Percentiles rank a stretch among this genome's conserved stretches.
phyloP scores from a whole-genome alignment of 2,888 invertebrate species.

The Limnephilus rhombicus region DNA sequence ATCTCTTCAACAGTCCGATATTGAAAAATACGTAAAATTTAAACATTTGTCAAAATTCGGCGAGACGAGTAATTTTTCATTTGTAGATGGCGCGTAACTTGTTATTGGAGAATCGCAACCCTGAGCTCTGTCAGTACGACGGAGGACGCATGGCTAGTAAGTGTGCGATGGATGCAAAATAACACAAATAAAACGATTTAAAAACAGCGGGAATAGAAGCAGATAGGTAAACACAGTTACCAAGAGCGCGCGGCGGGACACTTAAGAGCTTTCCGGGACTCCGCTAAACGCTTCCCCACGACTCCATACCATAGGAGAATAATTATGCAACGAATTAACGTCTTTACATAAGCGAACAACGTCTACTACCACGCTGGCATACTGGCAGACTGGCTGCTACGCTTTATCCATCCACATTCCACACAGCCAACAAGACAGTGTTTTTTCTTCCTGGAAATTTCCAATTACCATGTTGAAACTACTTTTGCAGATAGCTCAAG shows the following conservation, averaged over 20 bases:
- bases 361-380: not conserved
- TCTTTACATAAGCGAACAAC: conserved; percentile 4
- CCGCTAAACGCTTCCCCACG: not conserved
- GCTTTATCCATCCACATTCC: not conserved
- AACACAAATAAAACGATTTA: not conserved
- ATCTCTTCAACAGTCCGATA: no score
- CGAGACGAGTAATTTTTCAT: no score
- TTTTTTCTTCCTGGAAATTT: not conserved
- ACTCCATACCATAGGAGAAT: not conserved
- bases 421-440: not conserved
- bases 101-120: no score
- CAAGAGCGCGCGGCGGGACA: not conserved
- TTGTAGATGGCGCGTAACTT: no score
- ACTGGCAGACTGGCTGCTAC: not conserved
- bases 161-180: not conserved
- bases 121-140: not conserved
- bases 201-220: not conserved
- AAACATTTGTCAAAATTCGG: no score
- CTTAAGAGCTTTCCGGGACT: conserved; percentile 20
- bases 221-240: not conserved
- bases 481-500: not conserved
- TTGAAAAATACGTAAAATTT: no score
- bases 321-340: conserved; percentile 20
- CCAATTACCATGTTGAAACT: not conserved
- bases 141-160: not conserved